Conservation (phyloP, 2,888 invertebrate species). For the Meiosimyza decipiens region DNA sequence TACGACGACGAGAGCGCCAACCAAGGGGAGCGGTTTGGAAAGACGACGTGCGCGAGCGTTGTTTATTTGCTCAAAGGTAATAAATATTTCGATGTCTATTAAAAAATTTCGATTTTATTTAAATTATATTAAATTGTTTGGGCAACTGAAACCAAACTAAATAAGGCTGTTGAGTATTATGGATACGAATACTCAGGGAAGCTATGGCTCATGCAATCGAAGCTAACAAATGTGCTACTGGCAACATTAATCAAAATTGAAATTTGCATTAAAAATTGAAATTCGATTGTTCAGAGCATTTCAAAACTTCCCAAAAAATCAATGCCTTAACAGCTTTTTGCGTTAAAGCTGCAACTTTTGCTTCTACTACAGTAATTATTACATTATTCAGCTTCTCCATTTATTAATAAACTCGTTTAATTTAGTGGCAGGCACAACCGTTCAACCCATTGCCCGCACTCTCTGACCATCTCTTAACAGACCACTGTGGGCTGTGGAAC, state of each 20-base stretch:
- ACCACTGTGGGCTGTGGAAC: neutral
- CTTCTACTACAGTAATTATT: constrained; percentile 46
- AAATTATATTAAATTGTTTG: neutral
- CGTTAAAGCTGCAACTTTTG: constrained; percentile 41
- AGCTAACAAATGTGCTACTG: too few relatives aligned
- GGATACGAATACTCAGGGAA: too few relatives aligned
- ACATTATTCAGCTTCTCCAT: constrained; percentile 43
- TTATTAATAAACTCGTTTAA: constrained; percentile 34
- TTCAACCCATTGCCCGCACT: neutral
- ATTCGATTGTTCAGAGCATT: neutral
- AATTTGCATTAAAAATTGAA: neutral
- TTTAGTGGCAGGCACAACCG: constrained; percentile 13
- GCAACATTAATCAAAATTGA: too few relatives aligned
- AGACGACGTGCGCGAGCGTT: constrained; percentile 1
- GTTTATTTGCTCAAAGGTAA: constrained; percentile 35
- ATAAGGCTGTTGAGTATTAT: too few relatives aligned
- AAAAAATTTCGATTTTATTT: constrained; percentile 10
- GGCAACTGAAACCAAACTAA: too few relatives aligned
- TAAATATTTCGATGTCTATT: constrained; percentile 23
- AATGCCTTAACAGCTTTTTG: neutral
- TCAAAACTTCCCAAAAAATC: too few relatives aligned
- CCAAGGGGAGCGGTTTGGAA: constrained; percentile 36
- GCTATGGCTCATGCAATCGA: too few relatives aligned
- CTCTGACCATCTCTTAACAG: too few relatives aligned
- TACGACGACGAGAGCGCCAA: constrained; percentile 55